Evolutionary conservation across 2,888 invertebrate genomes (phyloP).

Genomic region (Diplazon laetatorius): DNA sequence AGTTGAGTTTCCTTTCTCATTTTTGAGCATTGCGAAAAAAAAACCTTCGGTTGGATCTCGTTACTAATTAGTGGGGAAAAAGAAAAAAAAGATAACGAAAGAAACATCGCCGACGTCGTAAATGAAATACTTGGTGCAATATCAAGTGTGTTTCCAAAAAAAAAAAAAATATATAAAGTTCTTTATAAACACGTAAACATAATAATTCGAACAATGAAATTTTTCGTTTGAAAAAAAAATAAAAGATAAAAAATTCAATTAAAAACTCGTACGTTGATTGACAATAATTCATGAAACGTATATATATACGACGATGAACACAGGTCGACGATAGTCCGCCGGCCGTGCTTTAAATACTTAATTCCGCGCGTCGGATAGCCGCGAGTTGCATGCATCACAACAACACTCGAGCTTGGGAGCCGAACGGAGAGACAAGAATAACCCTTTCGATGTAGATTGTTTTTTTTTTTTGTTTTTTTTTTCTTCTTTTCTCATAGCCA

Average conservation of each 20-base stretch:
- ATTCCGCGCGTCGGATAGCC: neutral
- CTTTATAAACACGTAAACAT: no score
- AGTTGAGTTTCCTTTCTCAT: slow-evolving; percentile 78
- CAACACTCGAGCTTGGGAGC: no score
- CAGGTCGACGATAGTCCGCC: neutral
- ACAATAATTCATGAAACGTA: neutral
- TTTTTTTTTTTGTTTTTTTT: no score
- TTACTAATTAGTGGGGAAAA: slow-evolving; percentile 81
- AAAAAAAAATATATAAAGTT: no score
- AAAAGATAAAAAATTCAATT: no score
- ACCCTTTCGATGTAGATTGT: no score
- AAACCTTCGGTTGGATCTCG: slow-evolving; percentile 75
- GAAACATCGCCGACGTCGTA: slow-evolving; percentile 65
- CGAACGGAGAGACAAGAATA: slow-evolving; percentile 16
- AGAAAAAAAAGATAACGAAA: slow-evolving; percentile 75
- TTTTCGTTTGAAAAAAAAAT: no score
- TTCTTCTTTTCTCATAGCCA: slow-evolving; percentile 26
- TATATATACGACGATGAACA: neutral
- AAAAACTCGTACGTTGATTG: neutral
- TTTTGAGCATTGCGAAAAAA: slow-evolving; percentile 69
- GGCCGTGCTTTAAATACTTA: slow-evolving; percentile 6
- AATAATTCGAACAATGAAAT: no score
- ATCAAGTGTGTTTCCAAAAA: slow-evolving; percentile 45
- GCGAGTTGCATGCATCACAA: no score
- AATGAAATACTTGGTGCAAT: slow-evolving; percentile 44